Evolutionary conservation across 37 sponge, comb jelly and placozoan genomes (phyloP).

Genomic region (Mnemiopsis leidyi): DNA sequence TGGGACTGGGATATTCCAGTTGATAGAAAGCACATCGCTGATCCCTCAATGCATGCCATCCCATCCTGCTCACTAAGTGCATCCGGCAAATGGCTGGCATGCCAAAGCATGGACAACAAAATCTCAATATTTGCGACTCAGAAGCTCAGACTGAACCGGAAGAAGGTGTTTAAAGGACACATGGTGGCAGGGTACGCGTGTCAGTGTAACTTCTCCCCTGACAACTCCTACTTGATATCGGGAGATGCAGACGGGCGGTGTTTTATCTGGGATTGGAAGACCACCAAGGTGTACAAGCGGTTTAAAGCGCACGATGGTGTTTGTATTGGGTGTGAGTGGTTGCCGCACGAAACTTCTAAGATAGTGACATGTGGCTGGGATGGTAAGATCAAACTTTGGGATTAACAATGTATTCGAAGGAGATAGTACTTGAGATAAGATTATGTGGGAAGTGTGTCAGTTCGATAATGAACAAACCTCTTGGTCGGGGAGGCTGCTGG

Average conservation of each 20-base stretch:
- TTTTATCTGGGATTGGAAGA: constrained; percentile 98
- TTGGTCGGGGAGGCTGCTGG: too few species aligned
- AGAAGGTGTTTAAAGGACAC: constrained; percentile 96
- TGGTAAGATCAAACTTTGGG: constrained; percentile 95
- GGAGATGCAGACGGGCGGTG: constrained; percentile 93
- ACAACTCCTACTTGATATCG: constrained; percentile 83
- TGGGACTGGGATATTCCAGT: constrained; percentile 99
- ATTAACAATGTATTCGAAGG: constrained; percentile 74
- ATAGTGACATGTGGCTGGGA: constrained; percentile 98
- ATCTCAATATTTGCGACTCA: constrained; percentile 83
- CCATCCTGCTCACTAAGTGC: constrained; percentile 81
- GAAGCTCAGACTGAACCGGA: constrained; percentile 88
- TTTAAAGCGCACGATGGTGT: constrained; percentile 94
- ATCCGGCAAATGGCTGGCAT: constrained; percentile 93
- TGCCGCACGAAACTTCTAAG: constrained; percentile 97
- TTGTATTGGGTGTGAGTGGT: constrained; percentile 93
- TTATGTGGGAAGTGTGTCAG: too few species aligned
- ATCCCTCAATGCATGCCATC: constrained; percentile 96
- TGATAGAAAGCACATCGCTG: constrained; percentile 97
- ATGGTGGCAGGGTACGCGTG: constrained; percentile 99
- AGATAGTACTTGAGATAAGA: too few species aligned
- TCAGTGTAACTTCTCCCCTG: constrained; percentile 94
- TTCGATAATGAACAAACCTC: too few species aligned
- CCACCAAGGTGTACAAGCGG: constrained; percentile 78
- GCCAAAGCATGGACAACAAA: constrained; percentile 96